These are phyloP conservation scores for Lamellibrachia luymesi DNA, from an alignment of 1,140 invertebrate species.

Conservation along the genomic window DNA sequence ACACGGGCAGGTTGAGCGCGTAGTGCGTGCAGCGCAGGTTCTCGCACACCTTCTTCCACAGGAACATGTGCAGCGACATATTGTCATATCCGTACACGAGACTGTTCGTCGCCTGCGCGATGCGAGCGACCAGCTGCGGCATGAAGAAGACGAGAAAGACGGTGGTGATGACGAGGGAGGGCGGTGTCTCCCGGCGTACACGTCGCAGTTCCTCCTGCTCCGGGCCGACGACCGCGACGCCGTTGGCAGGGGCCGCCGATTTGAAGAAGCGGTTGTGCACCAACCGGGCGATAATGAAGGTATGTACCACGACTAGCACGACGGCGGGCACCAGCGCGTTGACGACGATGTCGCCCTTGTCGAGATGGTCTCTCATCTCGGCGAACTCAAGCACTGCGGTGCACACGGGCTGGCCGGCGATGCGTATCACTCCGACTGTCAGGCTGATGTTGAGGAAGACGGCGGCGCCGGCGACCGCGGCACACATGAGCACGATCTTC, in stretches of 20 bases:
- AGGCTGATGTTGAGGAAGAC: slow-evolving; percentile 14
- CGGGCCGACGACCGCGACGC: too few species aligned
- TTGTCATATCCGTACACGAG: background rate
- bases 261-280: background rate
- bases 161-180: background rate
- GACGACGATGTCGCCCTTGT: background rate
- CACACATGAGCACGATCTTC: background rate
- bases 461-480: background rate
- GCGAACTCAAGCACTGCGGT: background rate
- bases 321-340: background rate
- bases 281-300: background rate
- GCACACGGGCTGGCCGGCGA: slow-evolving; percentile 9
- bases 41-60: background rate
- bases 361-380: background rate
- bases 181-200: background rate
- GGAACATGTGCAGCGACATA: background rate
- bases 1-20: background rate
- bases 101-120: background rate
- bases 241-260: too few species aligned
- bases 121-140: background rate
- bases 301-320: background rate
- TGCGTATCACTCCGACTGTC: slow-evolving; percentile 5
- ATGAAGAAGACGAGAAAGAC: background rate
- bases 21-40: background rate
- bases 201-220: background rate